Evolutionary conservation across 1,140 invertebrate species (phyloP).

Genomic region (Conus betulinus): DNA sequence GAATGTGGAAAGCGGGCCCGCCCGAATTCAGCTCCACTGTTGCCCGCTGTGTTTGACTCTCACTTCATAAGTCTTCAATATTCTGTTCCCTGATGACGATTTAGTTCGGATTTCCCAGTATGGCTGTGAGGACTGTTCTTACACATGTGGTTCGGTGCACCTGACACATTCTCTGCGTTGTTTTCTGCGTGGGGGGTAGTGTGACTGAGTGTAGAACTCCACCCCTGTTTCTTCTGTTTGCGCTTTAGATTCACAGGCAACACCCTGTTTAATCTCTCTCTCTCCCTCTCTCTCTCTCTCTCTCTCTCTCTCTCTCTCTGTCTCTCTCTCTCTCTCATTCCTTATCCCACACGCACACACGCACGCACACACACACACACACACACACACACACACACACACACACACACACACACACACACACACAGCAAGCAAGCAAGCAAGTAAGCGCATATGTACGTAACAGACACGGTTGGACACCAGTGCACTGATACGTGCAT

Average conservation of each 20-base stretch:
- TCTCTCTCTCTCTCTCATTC: not conserved
- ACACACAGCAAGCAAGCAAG: not conserved
- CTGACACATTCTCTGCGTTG: too few species aligned
- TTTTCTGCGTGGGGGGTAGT: too few species aligned
- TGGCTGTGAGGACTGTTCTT: too few species aligned
- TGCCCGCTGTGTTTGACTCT: too few species aligned
- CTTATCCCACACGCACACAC: not conserved
- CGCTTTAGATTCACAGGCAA: not conserved
- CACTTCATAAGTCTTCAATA: too few species aligned
- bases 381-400: conserved; percentile 19
- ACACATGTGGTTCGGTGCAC: too few species aligned
- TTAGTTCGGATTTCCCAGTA: too few species aligned
- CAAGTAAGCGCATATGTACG: not conserved
- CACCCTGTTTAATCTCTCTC: not conserved
- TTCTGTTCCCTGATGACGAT: too few species aligned
- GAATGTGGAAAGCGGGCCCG: too few species aligned
- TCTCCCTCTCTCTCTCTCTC: conserved; percentile 5
- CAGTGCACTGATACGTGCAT: not conserved
- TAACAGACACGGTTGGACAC: not conserved
- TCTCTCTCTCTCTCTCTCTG: conserved; percentile 5
- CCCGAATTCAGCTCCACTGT: too few species aligned
- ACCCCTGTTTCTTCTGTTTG: not conserved
- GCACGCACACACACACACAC: not conserved
- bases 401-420: conserved; percentile 19
- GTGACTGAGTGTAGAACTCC: not conserved